Base-by-base conservation (phyloP, 2,888 invertebrate genomes). In the Protodeltote pygarga region DNA sequence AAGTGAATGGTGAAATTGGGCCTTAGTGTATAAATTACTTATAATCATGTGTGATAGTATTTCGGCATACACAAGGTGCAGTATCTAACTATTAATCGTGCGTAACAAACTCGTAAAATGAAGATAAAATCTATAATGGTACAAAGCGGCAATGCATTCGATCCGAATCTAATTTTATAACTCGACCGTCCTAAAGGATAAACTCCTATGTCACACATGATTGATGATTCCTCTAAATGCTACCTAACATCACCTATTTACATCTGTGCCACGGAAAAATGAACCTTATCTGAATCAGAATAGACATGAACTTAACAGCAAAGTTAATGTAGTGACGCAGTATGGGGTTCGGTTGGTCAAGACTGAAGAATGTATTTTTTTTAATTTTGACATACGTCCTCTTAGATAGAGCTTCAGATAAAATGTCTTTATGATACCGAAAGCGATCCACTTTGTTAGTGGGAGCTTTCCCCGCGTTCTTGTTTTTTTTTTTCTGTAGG, bases 171-270 rank as follows among this genome's bases (percentile, higher is more conserved):
- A 65, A 54, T 62, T 54, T 53, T 48, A 53, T 41, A 44, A 35
- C 45, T 47, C 57, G 54, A 46, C 57, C 63, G 63, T 61, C 33
- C 31, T 52, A 50, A 48, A 61, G 62, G 42, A 61, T 52, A 44
- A 42, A 65, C 55, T 72, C 58, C 69, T 52, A 60, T 55, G 73
- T 75, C 79, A 68, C 59, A 50, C 74, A 76, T 82, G 83, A 83
- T 81, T 81, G 79, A 83, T 82, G 62, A 64, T 41, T 57, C 29
- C 60, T 55, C 45, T 47, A 61, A 52, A 55, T 38, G 34, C 32
- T 40, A 41, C 44, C 24, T 42, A 32, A 55, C 49, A 38, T 27
- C 4, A 19, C 15, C 38, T 21, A 29, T 31, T 13, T 40, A 54
- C 15, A 10, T 9, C 11, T 14, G 34, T 15, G 15, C 16, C 20